These are phyloP conservation scores for Baryphthengus martii DNA, from an alignment of 2,113 vertebrate species.

Conservation along the genomic window DNA sequence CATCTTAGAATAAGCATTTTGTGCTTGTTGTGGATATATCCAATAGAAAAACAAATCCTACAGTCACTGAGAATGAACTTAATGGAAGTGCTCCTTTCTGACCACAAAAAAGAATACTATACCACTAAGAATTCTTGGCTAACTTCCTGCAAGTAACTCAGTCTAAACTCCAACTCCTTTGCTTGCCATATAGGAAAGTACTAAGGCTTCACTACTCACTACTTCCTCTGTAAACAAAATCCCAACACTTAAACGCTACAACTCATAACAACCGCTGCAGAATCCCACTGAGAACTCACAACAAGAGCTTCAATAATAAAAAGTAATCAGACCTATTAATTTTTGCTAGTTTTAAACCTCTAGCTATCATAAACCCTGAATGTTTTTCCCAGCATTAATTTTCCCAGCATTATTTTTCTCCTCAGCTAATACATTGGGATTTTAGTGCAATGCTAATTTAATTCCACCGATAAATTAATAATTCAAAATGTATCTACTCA, in stretches of 20 bases:
- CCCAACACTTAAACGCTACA: neutral
- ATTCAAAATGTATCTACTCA: neutral
- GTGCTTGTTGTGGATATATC: neutral
- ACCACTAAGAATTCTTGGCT: neutral
- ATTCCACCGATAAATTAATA: neutral
- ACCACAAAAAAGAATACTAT: neutral
- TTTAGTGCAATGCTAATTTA: neutral
- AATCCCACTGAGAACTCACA: neutral
- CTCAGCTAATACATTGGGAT: neutral
- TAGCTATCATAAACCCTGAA: neutral
- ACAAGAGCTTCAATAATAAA: neutral
- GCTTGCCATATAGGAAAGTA: neutral
- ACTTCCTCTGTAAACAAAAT: too few relatives aligned
- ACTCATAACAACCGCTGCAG: neutral
- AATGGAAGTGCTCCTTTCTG: neutral
- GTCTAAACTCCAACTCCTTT: neutral
- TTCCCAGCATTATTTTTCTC: neutral
- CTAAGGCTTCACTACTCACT: neutral
- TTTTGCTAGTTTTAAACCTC: neutral
- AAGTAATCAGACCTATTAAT: neutral
- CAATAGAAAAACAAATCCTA: neutral
- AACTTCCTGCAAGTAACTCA: neutral
- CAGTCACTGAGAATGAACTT: neutral
- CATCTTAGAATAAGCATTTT: neutral
- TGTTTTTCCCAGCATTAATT: neutral